Base-by-base conservation (phyloP, 1,140 invertebrate genomes). In the Lepidurus couesii region DNA sequence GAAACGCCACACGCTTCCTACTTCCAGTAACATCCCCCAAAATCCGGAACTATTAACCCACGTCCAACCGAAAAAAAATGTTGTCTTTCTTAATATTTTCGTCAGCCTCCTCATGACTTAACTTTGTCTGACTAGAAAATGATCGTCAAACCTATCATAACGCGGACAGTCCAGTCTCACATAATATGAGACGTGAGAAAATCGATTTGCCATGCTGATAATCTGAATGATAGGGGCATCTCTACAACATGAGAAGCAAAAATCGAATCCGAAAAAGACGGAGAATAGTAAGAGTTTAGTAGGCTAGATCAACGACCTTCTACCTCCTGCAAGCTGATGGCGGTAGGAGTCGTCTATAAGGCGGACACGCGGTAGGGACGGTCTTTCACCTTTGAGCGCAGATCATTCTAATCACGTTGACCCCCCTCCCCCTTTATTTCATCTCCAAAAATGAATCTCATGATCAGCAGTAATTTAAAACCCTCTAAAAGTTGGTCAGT, bases 341-440 rank as follows among this genome's bases (percentile, higher is more conserved):
- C 53, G 21, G 53, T 65, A 13, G 53, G 53, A 65, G 53, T 65
- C 53, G 53, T 1, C 53, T 65, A 7, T 21, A 65, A 65, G 53
- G 53, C 53, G 53, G 53, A 65, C 53, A 65, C 53, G 53, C 53
- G 13, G 53, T n/a, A 65, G 53, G 53, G 53, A 65, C 9, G 53
- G 53, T 65, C 53, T 65, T 65, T 65, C 53, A 65, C 53, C 53
- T 65, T 65, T 13, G 21, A 65, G 53, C 53, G 8, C 53, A 65
- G 53, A 65, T 65, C 53, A 65, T 65, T 65, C 53, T 65, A 65
- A 65, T 13, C 53, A 65, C 53, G 53, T 65, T 65, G 53, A 65
- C 16, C 53, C 53, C 47, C 53, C 53, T 21, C 21, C 53, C 53
- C 16, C 53, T 16, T n/a, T 21, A 65, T 65, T 65, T 21, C 53